A percentile compares a stretch with the other conserved stretches of the same genome.
These are phyloP conservation scores for Borostomias antarcticus DNA, from an alignment of 2,797 vertebrate species.

Conservation along the genomic window DNA sequence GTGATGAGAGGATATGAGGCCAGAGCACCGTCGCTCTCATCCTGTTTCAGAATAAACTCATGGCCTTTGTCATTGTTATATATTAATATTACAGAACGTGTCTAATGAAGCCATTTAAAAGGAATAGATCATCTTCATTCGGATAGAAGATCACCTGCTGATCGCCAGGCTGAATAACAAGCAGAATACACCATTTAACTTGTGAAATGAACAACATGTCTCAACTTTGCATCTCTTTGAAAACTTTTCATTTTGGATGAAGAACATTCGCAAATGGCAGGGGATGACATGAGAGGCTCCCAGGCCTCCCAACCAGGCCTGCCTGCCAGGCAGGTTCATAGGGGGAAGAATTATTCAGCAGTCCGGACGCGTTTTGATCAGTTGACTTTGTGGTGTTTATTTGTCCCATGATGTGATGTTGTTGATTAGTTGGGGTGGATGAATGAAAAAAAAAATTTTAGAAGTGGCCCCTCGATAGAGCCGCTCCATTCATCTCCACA, in stretches of 20 bases:
- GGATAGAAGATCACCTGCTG: background rate
- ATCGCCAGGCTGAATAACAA: background rate
- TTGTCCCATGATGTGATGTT: constrained; percentile 61
- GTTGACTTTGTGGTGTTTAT: constrained; percentile 61
- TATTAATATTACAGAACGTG: background rate
- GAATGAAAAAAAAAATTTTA: constrained; percentile 66
- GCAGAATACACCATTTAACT: constrained; percentile 13
- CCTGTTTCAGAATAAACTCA: background rate
- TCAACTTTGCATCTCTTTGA: constrained; percentile 36
- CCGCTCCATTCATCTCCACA: constrained; percentile 41
- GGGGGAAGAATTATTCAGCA: constrained; percentile 50
- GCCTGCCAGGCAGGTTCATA: constrained; percentile 36
- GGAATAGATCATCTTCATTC: background rate
- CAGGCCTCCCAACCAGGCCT: constrained; percentile 44
- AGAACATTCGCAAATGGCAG: constrained; percentile 38
- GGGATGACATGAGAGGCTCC: constrained; percentile 23
- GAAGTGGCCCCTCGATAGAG: constrained; percentile 49
- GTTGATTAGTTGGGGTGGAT: constrained; percentile 59
- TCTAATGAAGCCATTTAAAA: background rate
- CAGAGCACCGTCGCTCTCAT: background rate
- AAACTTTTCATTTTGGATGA: constrained; percentile 62
- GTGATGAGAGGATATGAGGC: background rate
- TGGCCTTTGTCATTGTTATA: background rate
- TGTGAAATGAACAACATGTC: constrained; percentile 28
- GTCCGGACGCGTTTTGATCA: constrained; percentile 54